Evolutionary conservation across 2,113 vertebrate species (phyloP).

Genomic region (Haliaeetus leucogaster): DNA sequence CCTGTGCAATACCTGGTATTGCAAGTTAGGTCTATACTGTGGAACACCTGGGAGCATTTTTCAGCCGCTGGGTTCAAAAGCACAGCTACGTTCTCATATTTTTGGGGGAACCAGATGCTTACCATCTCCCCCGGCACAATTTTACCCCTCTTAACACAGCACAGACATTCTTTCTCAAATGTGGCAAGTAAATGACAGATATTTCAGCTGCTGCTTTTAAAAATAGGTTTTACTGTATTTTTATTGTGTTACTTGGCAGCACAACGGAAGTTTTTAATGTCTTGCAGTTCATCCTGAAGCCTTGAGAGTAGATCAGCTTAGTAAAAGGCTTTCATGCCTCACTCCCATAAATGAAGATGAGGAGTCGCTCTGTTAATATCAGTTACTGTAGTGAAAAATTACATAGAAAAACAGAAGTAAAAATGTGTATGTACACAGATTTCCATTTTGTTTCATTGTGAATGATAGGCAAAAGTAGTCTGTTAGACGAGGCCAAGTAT

Average conservation of each 20-base stretch:
- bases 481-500: background rate
- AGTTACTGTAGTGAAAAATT: background rate
- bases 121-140: background rate
- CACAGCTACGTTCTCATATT: background rate
- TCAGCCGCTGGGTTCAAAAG: background rate
- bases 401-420: background rate
- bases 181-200: background rate
- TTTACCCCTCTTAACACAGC: background rate
- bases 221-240: slow-evolving; percentile 1
- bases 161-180: background rate
- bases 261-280: background rate
- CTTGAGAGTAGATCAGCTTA: background rate
- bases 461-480: background rate
- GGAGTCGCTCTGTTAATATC: background rate
- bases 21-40: background rate
- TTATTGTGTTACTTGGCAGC: background rate
- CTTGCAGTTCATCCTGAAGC: background rate
- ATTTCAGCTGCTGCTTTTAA: slow-evolving; percentile 1
- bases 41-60: background rate
- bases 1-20: background rate
- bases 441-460: background rate
- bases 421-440: background rate
- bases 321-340: background rate
- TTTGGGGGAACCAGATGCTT: background rate
- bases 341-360: background rate